A percentile compares a stretch with the other conserved stretches of the same genome.
Evolutionary conservation across 2,113 vertebrate genomes (phyloP).

Genomic region (Caracal caracal): DNA sequence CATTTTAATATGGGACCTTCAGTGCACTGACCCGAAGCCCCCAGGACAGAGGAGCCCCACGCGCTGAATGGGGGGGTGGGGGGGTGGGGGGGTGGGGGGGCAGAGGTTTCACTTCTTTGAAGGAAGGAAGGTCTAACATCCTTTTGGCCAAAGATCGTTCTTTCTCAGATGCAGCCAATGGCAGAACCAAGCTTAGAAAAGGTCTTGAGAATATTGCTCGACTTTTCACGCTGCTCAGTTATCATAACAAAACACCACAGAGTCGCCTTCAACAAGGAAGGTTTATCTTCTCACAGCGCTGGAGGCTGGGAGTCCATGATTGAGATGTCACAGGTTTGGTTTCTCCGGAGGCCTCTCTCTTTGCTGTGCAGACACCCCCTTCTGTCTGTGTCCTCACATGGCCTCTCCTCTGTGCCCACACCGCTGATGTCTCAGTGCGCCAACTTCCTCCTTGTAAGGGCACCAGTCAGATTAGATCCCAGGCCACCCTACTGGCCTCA

Average conservation of each 20-base stretch:
- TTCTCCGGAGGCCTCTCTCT: too few relatives aligned
- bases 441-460: background rate
- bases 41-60: background rate
- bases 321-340: fast-evolving
- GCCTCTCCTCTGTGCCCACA: fast-evolving
- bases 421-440: background rate
- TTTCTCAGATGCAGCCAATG: background rate
- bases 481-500: fast-evolving
- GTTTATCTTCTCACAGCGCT: fast-evolving
- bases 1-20: background rate
- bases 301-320: background rate
- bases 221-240: too few relatives aligned
- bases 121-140: background rate
- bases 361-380: fast-evolving
- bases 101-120: background rate
- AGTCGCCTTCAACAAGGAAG: fast-evolving
- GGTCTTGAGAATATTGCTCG: background rate
- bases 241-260: fast-evolving
- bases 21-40: background rate
- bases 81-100: fast-evolving
- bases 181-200: background rate
- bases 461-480: fast-evolving
- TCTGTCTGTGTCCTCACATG: fast-evolving
- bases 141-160: background rate
- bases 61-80: background rate